phyloP scores from a whole-genome alignment of 2,113 vertebrate genomes.

The Galeopterus variegatus region DNA sequence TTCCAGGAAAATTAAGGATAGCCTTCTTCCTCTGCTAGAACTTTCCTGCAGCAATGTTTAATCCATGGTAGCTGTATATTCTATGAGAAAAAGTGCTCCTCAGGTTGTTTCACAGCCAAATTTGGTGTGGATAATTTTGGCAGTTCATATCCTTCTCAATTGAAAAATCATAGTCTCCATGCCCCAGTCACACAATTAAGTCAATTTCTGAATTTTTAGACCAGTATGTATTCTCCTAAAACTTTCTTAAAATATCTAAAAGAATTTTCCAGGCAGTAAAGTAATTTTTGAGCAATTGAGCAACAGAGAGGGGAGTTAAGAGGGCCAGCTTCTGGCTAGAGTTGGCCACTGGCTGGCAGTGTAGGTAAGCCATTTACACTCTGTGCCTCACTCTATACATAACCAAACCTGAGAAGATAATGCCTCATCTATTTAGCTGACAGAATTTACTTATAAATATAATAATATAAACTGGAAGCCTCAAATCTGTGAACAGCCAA shows the following conservation, averaged over 20 bases:
- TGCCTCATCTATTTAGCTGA: neutral
- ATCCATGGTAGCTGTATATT: neutral
- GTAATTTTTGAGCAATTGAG: neutral
- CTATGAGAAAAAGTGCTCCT: neutral
- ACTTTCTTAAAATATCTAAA: neutral
- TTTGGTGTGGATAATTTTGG: neutral
- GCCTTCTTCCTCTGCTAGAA: slow-evolving; percentile 24
- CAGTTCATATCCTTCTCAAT: neutral
- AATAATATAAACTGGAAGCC: neutral
- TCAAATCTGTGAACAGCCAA: neutral
- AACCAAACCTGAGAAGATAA: neutral
- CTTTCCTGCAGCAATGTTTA: slow-evolving; percentile 69
- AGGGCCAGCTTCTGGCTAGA: neutral
- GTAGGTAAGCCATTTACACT: neutral
- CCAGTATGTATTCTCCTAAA: neutral
- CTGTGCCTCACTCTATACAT: neutral
- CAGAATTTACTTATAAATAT: neutral
- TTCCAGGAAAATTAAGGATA: slow-evolving; percentile 54
- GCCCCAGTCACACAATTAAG: neutral
- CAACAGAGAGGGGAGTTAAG: neutral
- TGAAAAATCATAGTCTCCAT: neutral
- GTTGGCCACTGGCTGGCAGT: neutral
- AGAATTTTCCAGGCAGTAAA: neutral
- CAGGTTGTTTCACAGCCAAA: neutral
- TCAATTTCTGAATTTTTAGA: neutral